Conservation (phyloP, 2,888 invertebrate genomes). For the Mesorhabditis spiculigera region DNA sequence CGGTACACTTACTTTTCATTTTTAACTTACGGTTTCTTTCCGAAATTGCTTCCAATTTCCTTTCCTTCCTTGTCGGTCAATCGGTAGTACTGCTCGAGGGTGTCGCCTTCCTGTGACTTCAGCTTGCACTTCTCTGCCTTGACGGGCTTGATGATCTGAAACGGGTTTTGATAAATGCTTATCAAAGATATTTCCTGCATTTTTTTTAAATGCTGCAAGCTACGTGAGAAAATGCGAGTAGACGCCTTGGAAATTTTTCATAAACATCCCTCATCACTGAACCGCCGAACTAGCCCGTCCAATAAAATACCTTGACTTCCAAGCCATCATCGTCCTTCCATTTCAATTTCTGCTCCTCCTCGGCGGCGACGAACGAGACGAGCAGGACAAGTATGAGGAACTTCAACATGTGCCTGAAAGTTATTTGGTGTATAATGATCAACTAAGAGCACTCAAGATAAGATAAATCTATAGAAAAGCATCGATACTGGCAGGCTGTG, state of each 20-base stretch:
- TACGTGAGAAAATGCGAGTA: neutral
- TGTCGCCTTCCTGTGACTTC: conserved; percentile 47
- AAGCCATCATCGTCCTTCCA: conserved; percentile 55
- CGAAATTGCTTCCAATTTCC: conserved; percentile 56
- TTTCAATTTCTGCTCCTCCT: conserved; percentile 50
- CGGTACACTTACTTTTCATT: neutral
- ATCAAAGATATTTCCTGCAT: neutral
- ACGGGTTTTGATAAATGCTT: conserved; percentile 1
- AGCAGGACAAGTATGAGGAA: conserved; percentile 13
- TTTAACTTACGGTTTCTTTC: conserved; percentile 53
- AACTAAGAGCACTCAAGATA: too few species aligned
- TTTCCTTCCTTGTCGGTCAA: conserved; percentile 54
- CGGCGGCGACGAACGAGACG: conserved; percentile 16
- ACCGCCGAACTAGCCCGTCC: too few species aligned
- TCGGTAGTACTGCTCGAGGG: conserved; percentile 54
- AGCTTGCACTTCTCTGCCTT: conserved; percentile 52
- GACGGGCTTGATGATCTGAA: conserved; percentile 37
- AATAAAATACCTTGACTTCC: conserved; percentile 39
- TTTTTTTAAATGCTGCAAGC: neutral
- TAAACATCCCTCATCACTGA: too few species aligned
- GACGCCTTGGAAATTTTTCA: neutral
- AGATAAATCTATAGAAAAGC: too few species aligned
- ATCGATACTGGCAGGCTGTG: too few species aligned
- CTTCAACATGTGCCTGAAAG: conserved; percentile 9
- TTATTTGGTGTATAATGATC: too few species aligned